A percentile compares a stretch with the other conserved stretches of the same genome.
phyloP scores from a whole-genome alignment of 1,140 invertebrate genomes.

The Tetragonula clypearis region DNA sequence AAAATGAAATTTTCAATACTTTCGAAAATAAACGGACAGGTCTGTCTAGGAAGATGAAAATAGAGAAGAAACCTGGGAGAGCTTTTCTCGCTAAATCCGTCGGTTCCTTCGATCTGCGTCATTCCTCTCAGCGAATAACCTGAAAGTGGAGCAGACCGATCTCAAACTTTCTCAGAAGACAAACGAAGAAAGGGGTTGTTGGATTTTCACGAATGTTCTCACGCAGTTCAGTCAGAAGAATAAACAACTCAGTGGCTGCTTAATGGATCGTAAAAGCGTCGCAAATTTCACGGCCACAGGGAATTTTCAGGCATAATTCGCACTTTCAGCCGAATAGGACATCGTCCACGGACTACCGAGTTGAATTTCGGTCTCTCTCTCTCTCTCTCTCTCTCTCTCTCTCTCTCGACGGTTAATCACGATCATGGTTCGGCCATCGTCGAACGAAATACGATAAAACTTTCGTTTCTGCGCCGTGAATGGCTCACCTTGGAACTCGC shows the following conservation, averaged over 20 bases:
- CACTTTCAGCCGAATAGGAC: slow-evolving; percentile 70
- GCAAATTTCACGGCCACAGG: slow-evolving; percentile 1
- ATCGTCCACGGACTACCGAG: slow-evolving; percentile 59
- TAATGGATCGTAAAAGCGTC: slow-evolving; percentile 50
- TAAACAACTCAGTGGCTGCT: slow-evolving; percentile 30
- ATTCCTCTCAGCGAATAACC: background rate
- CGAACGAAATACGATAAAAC: slow-evolving; percentile 30
- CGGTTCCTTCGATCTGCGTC: too few species aligned
- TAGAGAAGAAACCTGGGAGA: background rate
- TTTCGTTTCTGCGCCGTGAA: slow-evolving; percentile 24
- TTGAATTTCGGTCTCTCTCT: slow-evolving; percentile 37
- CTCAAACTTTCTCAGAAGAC: background rate
- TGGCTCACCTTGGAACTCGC: background rate
- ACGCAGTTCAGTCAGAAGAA: background rate
- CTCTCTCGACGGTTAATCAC: slow-evolving; percentile 22
- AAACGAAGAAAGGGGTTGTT: background rate
- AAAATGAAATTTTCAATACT: too few species aligned
- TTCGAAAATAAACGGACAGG: too few species aligned
- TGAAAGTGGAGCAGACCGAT: background rate
- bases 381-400: too few species aligned
- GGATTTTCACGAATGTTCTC: slow-evolving; percentile 10
- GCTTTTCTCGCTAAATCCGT: background rate
- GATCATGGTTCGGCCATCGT: background rate
- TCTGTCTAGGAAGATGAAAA: background rate
- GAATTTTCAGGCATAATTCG: slow-evolving; percentile 67